Evolutionary conservation across 1,140 invertebrate genomes (phyloP).

Genomic region (Leptinotarsa texana): DNA sequence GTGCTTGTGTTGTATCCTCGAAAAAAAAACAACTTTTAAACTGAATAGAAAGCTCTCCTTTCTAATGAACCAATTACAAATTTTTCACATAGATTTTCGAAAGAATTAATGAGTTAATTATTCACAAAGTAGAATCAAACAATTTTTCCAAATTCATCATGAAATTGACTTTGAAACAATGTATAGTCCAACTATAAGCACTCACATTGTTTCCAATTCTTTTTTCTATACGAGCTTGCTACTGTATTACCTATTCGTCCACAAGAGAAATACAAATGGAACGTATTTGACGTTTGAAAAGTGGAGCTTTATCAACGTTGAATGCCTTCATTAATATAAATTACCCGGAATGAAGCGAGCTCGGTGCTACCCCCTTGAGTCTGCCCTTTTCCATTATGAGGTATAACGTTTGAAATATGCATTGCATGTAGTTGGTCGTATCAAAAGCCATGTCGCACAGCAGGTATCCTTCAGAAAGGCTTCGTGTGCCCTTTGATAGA

Average conservation of each 20-base stretch:
- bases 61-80: too few species aligned
- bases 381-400: constrained; percentile 37
- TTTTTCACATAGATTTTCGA: too few species aligned
- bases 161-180: too few species aligned
- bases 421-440: constrained; percentile 23
- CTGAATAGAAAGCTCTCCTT: too few species aligned
- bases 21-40: too few species aligned
- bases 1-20: too few species aligned
- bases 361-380: constrained; percentile 32
- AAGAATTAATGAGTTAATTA: too few species aligned
- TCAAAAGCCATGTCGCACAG: constrained; percentile 17
- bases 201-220: too few species aligned
- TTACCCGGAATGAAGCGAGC: constrained; percentile 23
- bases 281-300: constrained; percentile 4
- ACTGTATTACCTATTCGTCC: not conserved
- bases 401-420: constrained; percentile 43
- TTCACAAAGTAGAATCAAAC: too few species aligned
- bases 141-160: too few species aligned
- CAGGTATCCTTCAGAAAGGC: not conserved
- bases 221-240: not conserved
- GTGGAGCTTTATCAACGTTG: constrained; percentile 35
- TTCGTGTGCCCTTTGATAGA: not conserved
- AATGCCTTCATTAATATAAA: constrained; percentile 42
- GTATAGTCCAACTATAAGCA: too few species aligned
- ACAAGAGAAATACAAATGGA: constrained; percentile 2